A percentile compares a stretch with the other conserved stretches of the same genome.
Conservation (phyloP, 2,888 invertebrate genomes). For the Phorcus lineatus region DNA sequence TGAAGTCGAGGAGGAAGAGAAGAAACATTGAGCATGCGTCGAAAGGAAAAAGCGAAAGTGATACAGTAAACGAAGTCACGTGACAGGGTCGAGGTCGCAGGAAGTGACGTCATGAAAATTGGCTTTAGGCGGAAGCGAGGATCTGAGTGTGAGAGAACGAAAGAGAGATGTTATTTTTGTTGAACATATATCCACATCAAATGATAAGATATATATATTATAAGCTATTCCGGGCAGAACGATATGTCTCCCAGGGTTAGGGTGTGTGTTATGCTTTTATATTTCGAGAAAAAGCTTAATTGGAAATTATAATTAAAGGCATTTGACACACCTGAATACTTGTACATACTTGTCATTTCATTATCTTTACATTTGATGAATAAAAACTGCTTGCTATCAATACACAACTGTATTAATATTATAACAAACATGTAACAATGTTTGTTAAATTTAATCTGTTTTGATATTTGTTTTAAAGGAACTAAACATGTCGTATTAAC, state of each 20-base stretch:
- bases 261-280: no score
- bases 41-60: background rate
- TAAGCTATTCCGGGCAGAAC: background rate
- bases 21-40: background rate
- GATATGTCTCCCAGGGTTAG: background rate
- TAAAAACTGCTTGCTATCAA: no score
- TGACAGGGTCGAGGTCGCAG: background rate
- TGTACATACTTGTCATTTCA: no score
- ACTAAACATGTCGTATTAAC: no score
- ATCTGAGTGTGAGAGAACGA: slow-evolving; percentile 23
- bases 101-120: background rate
- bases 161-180: slow-evolving; percentile 6
- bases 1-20: background rate
- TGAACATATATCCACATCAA: background rate
- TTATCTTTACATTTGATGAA: no score
- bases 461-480: no score
- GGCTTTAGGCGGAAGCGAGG: background rate
- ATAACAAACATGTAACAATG: no score
- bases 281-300: no score
- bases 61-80: slow-evolving; percentile 11
- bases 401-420: no score
- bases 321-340: no score
- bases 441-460: no score
- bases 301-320: no score
- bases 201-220: background rate